Percentiles rank a stretch among this genome's conserved stretches.
phyloP scores from a whole-genome alignment of 2,113 vertebrate genomes.

The Callionymus lyra region DNA sequence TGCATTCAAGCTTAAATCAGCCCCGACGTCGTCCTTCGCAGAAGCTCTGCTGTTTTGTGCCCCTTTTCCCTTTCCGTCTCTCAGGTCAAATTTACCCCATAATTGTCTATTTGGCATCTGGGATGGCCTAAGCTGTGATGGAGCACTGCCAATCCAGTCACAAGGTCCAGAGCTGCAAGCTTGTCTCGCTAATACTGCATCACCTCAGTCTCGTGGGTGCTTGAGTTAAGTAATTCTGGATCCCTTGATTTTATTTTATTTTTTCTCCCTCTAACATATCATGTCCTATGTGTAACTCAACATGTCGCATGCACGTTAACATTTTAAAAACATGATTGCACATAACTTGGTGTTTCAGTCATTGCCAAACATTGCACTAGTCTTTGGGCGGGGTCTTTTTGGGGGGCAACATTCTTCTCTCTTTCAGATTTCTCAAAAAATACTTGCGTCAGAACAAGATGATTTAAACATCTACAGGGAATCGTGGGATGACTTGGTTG shows the following conservation, averaged over 20 bases:
- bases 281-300: slow-evolving; percentile 57
- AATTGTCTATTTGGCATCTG: slow-evolving; percentile 54
- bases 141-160: slow-evolving; percentile 66
- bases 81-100: slow-evolving; percentile 61
- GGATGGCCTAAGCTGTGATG: slow-evolving; percentile 69
- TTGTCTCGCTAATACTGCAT: slow-evolving; percentile 68
- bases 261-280: slow-evolving; percentile 40
- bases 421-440: slow-evolving; percentile 62
- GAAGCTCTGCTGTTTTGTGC: slow-evolving; percentile 45
- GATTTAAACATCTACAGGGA: slow-evolving; percentile 29
- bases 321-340: slow-evolving; percentile 54
- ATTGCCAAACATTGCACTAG: slow-evolving; percentile 39
- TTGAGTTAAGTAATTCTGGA: slow-evolving; percentile 69
- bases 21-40: slow-evolving; percentile 45
- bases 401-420: slow-evolving; percentile 53
- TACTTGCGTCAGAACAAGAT: slow-evolving; percentile 20
- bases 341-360: slow-evolving; percentile 28
- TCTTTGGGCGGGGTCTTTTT: slow-evolving; percentile 20
- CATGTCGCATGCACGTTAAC: slow-evolving; percentile 63
- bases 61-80: slow-evolving; percentile 55
- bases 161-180: slow-evolving; percentile 67
- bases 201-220: slow-evolving; percentile 63
- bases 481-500: slow-evolving; percentile 45
- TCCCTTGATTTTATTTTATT: slow-evolving; percentile 45
- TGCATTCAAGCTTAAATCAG: slow-evolving; percentile 66